phyloP scores from a whole-genome alignment of 2,113 vertebrate species.

The Vidua macroura region DNA sequence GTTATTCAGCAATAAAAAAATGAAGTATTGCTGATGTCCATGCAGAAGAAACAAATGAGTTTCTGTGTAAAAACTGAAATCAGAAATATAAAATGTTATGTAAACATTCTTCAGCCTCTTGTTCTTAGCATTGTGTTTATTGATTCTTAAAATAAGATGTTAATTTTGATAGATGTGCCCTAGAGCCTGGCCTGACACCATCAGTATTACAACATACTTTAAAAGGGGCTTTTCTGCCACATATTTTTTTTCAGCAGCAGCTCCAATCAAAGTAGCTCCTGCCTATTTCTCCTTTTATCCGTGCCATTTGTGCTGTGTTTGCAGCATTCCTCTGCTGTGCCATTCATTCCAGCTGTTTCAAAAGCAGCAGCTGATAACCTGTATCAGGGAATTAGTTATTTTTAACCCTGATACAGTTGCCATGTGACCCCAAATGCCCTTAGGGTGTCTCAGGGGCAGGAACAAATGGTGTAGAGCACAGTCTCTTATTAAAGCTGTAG shows the following conservation, averaged over 20 bases:
- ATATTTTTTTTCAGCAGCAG: neutral
- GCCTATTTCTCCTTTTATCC: neutral
- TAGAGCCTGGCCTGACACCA: neutral
- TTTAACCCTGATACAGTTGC: conserved; percentile 10
- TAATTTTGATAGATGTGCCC: neutral
- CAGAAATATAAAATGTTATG: neutral
- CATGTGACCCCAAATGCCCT: neutral
- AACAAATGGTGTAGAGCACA: neutral
- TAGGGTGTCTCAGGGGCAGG: neutral
- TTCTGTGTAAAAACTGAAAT: neutral
- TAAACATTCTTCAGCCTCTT: neutral
- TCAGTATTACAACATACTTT: neutral
- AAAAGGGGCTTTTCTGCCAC: conserved; percentile 6
- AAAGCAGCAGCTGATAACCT: conserved; percentile 2
- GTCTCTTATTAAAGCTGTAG: neutral
- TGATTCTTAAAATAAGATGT: neutral
- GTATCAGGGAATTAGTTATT: conserved; percentile 8
- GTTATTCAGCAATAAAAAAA: neutral
- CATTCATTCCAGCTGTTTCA: conserved; percentile 4
- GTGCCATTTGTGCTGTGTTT: neutral
- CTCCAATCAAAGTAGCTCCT: neutral
- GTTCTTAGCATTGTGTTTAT: conserved; percentile 3
- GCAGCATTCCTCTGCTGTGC: neutral
- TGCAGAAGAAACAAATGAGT: neutral
- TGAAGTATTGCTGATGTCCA: neutral